phyloP scores from a whole-genome alignment of 2,113 vertebrate species.

The Poeciliopsis prolifica region DNA sequence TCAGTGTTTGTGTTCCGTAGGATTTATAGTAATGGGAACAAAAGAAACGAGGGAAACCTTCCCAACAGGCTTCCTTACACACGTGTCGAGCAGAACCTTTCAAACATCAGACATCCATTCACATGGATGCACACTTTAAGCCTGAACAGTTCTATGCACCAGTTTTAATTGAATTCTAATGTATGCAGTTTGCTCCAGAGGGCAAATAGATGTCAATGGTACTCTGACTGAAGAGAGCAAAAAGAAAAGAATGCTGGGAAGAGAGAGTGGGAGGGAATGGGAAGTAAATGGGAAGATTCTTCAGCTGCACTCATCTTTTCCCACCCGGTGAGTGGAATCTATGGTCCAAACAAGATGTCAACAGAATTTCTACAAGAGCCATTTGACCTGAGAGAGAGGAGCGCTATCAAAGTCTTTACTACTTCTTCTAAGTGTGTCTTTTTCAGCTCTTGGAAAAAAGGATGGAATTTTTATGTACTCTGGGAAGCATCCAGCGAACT shows the following conservation, averaged over 20 bases:
- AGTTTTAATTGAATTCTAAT: constrained; percentile 79
- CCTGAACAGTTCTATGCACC: constrained; percentile 59
- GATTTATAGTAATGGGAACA: neutral
- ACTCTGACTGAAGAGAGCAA: constrained; percentile 44
- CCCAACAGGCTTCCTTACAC: constrained; percentile 2
- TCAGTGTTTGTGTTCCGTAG: neutral
- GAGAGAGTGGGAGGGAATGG: constrained; percentile 9
- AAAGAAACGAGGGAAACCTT: neutral
- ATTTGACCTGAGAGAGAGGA: constrained; percentile 50
- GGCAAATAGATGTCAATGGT: constrained; percentile 62
- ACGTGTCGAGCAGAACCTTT: constrained; percentile 13
- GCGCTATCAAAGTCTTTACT: neutral
- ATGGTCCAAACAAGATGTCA: constrained; percentile 48
- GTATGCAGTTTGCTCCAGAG: constrained; percentile 72
- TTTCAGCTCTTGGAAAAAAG: neutral
- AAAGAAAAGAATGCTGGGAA: neutral
- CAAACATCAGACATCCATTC: constrained; percentile 24
- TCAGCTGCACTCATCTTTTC: constrained; percentile 52
- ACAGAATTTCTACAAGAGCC: constrained; percentile 50
- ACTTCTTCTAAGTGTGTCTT: constrained; percentile 5
- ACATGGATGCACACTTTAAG: constrained; percentile 36
- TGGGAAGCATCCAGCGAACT: neutral
- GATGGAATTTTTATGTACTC: neutral
- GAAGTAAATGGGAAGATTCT: constrained; percentile 49
- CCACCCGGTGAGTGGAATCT: constrained; percentile 21